Evolutionary conservation across 2,888 invertebrate genomes (phyloP).

Genomic region (Hirudinaria manillensis): DNA sequence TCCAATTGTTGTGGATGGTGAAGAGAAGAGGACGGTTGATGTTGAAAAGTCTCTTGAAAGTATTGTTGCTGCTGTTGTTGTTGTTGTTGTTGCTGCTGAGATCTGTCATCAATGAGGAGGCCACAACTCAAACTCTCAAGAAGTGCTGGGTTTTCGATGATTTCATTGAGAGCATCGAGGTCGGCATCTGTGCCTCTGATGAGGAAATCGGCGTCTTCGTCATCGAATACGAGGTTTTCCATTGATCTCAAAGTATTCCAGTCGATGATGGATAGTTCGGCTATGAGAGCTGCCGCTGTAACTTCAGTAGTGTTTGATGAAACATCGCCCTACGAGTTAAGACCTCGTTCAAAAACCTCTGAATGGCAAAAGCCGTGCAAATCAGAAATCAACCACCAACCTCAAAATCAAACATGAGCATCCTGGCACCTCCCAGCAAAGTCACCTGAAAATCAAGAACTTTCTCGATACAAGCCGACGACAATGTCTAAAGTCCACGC

Average conservation of each 20-base stretch:
- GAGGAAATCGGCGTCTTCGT: conserved; percentile 18
- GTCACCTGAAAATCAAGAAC: too few relatives aligned
- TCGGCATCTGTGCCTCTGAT: conserved; percentile 16
- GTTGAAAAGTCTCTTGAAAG: conserved; percentile 6
- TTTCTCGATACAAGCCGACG: too few relatives aligned
- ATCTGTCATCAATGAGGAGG: not conserved
- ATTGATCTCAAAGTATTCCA: conserved; percentile 18
- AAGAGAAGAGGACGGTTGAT: not conserved
- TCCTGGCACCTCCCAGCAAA: not conserved
- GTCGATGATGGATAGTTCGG: conserved; percentile 24
- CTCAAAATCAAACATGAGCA: conserved; percentile 21
- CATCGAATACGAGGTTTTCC: conserved; percentile 20
- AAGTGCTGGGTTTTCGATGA: conserved; percentile 25
- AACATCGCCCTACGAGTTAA: not conserved
- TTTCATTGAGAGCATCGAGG: conserved; percentile 19
- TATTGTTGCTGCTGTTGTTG: conserved; percentile 7
- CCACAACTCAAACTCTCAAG: conserved; percentile 19
- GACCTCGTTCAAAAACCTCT: not conserved
- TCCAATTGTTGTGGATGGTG: not conserved
- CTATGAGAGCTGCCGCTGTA: conserved; percentile 17
- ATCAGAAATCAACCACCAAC: conserved; percentile 7
- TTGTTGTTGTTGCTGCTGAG: conserved; percentile 22
- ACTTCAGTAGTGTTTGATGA: conserved; percentile 14
- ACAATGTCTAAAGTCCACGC: too few relatives aligned
- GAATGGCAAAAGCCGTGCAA: not conserved